phyloP scores from a whole-genome alignment of 2,113 vertebrate species.

The Addax nasomaculatus region DNA sequence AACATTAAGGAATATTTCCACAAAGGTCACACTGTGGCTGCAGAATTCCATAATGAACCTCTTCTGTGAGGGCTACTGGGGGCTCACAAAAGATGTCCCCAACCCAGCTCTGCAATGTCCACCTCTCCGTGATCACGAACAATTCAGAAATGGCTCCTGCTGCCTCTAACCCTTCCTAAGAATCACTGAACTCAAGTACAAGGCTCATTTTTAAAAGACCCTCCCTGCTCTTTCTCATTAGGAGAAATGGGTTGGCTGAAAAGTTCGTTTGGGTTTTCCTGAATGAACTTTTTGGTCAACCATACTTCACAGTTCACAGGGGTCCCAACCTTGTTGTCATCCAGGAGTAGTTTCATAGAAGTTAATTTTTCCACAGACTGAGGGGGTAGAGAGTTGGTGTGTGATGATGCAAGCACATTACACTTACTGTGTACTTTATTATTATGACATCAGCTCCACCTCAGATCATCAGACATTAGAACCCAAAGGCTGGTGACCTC shows the following conservation, averaged over 20 bases:
- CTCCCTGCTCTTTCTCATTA: background rate
- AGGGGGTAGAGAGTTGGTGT: background rate
- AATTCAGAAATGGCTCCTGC: background rate
- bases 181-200: background rate
- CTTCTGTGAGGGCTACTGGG: background rate
- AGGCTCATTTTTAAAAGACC: background rate
- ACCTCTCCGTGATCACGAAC: background rate
- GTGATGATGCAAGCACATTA: background rate
- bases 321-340: background rate
- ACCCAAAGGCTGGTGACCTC: background rate
- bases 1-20: slow-evolving; percentile 30
- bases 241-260: background rate
- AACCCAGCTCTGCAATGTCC: background rate
- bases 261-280: background rate
- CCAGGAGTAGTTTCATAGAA: background rate
- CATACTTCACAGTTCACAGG: background rate
- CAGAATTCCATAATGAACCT: background rate
- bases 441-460: background rate
- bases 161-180: background rate
- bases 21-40: slow-evolving; percentile 46
- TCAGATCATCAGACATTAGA: background rate
- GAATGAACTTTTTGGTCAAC: background rate
- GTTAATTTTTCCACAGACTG: background rate
- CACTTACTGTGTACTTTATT: background rate
- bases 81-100: background rate